Evolutionary conservation across 2,797 vertebrate genomes (phyloP), one percentile per base, ranked within the genome.

Genomic region (Dipus sagitta): DNA sequence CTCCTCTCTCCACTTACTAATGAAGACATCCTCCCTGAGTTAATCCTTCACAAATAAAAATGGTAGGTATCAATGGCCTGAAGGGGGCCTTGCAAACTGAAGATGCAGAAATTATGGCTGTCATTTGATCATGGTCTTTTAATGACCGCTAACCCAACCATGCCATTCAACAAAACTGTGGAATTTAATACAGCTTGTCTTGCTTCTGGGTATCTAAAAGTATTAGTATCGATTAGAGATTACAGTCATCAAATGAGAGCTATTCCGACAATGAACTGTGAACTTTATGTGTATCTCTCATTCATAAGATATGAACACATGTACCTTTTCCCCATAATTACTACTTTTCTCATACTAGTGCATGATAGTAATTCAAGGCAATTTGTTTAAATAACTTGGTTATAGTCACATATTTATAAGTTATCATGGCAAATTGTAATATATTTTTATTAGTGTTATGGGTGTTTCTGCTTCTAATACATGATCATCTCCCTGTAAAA

Each of bases 341-440:
- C 2, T 62, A 67, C 24, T 47, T 95, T 17, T 86, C 17, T 18
- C 21, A 80, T 76, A 2, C 23, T 83, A 79, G 38, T 21, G 20
- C 20, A 52, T 65, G 38, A 86, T 13, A 70, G 17, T 30, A 62
- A 74, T 14, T 82, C 38, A 86, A 58, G 86, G 71, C 52, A 58
- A 3, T 52, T 93, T 75, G 72, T 32, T 81, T 84, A 67, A 86
- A 79, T 88, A 88, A 76, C 58, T 84, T 78, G 54, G 8, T 68
- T 78, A 54, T 47, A 21, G 88, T 90, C 26, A 38, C 1, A 93
- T 24, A n/a, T 70, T 6, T 30, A 47, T 64, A 70, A 67, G 54
- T 90, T 87, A 23, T 85, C 58, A 74, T 58, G 11, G 21, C 71
- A 93, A 92, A 71, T 75, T 54, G 47, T 78, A 72, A 80, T 84